Percentiles rank a stretch among this genome's conserved stretches.
Conservation (phyloP, 2,888 invertebrate species). For the Phyto melanocephala region DNA sequence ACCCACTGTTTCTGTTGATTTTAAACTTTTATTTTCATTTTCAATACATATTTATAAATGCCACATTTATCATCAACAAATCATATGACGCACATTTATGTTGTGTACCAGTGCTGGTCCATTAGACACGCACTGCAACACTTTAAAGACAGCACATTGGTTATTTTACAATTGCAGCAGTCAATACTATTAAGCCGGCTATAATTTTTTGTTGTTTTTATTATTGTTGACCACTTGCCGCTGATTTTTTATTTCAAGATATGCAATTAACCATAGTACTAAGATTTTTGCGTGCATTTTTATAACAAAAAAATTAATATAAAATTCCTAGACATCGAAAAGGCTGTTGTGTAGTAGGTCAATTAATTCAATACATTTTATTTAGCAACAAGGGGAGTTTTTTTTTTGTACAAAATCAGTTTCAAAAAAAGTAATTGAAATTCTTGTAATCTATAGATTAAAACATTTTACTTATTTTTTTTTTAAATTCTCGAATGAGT, state of each 20-base stretch:
- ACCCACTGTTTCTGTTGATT: not conserved
- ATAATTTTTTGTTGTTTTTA: not conserved
- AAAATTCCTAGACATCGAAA: not conserved
- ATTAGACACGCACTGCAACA: not conserved
- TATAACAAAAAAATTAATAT: not conserved
- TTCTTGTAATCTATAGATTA: not conserved
- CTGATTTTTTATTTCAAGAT: constrained; percentile 50
- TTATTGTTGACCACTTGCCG: constrained; percentile 24
- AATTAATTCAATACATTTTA: constrained; percentile 28
- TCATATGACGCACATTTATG: constrained; percentile 28
- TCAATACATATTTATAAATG: constrained; percentile 13
- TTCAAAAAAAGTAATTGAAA: not conserved
- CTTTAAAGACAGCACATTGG: not conserved
- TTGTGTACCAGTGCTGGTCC: not conserved
- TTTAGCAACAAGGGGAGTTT: constrained; percentile 32
- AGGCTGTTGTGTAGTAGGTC: constrained; percentile 27
- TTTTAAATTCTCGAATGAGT: not conserved
- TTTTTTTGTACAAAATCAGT: constrained; percentile 8
- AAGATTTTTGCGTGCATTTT: constrained; percentile 41
- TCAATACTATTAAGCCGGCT: not conserved
- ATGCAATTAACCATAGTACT: constrained; percentile 34
- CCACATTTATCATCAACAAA: constrained; percentile 11
- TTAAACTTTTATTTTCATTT: constrained; percentile 15
- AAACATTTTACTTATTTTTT: too few relatives aligned
- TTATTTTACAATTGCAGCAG: not conserved